Base-by-base conservation (phyloP, 2,797 vertebrate species). In the Sibirionetta formosa region DNA sequence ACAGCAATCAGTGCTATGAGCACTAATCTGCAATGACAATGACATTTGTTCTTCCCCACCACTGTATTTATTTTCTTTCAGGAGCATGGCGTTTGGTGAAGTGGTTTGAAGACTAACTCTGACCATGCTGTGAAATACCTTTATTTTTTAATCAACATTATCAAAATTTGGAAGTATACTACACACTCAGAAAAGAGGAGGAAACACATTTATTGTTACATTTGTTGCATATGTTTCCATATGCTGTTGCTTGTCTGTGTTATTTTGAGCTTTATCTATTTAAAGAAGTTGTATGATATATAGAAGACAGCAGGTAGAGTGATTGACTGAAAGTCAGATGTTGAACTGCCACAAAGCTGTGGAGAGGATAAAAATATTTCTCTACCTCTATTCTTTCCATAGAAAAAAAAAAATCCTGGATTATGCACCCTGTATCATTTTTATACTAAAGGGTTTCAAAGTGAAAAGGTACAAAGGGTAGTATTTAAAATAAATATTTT, bases 381-480 rank as follows among this genome's bases (percentile, higher is more conserved):
- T 86, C 63, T 86, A 69, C 23, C 42, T 73, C 82, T 54, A 51
- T 42, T 82, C 80, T 73, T 93, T 88, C 58, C 69, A 33, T 14
- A 56, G 40, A 23, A 91, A 87, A 79, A 24, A 48, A 23, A 48
- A 23, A 23, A 48, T 89, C 46, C 86, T 14, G 5, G 68, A 65
- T 90, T 35, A 71, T 51, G 42, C 40, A 50, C 75, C 44, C n/a
- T 73, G 18, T 75, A 82, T 83, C 35, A 66, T 64, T 95, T 93
- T 91, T 90, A 83, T 46, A 72, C 50, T 81, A 87, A 73, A 51
- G 82, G 48, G 60, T 87, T 96, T 93, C 84, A 92, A 91, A 96
- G 53, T 71, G 63, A 93, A 93, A 82, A 85, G 4, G 69, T 58
- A 87, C 88, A 88, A 90, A 88, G 38, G 65, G 51, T 53, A 89